Evolutionary conservation across 2,113 vertebrate species (phyloP).

Genomic region (Nestor notabilis): DNA sequence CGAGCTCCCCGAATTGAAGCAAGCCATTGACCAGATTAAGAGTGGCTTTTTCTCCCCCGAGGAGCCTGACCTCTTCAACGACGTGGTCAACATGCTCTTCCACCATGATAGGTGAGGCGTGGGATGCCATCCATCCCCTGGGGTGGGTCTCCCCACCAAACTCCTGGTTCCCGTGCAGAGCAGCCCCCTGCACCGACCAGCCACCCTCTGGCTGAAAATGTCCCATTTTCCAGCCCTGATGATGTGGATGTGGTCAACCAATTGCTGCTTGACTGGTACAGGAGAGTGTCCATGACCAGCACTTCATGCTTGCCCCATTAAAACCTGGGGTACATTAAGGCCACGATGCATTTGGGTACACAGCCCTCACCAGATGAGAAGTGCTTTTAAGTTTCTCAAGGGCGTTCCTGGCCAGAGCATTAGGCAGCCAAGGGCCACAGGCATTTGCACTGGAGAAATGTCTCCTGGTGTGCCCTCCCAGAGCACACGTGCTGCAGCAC

Average conservation of each 20-base stretch:
- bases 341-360: accelerated
- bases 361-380: not conserved
- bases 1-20: conserved; percentile 86
- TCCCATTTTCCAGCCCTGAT: not conserved
- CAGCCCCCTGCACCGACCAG: not conserved
- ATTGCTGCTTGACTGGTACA: accelerated
- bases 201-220: not conserved
- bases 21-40: conserved; percentile 89
- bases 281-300: accelerated
- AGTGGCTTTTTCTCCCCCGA: conserved; percentile 88
- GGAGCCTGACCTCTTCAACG: conserved; percentile 89
- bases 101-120: conserved; percentile 86
- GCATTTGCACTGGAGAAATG: accelerated
- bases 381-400: not conserved
- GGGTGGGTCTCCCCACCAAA: not conserved
- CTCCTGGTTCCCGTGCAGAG: accelerated
- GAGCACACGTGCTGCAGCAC: accelerated
- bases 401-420: not conserved
- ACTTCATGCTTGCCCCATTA: accelerated
- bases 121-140: not conserved
- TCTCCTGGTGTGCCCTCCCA: accelerated
- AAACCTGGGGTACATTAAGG: too few species aligned
- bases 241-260: not conserved
- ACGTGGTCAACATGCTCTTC: conserved; percentile 92
- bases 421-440: not conserved